These are phyloP conservation scores for Stigmatopora argus DNA, from an alignment of 2,113 vertebrate species.

Conservation along the genomic window DNA sequence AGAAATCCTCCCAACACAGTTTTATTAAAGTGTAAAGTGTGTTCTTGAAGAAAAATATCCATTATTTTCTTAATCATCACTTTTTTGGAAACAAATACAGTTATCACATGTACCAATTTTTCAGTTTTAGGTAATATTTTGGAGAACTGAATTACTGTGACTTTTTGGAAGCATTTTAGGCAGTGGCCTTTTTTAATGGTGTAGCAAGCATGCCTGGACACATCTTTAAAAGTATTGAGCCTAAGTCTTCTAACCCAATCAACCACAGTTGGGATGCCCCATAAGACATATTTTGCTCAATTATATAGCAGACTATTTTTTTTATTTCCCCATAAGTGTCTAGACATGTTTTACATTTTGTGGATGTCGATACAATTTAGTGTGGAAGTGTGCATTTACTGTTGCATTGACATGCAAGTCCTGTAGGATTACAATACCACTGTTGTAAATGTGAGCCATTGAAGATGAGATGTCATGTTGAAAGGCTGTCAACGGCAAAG, in stretches of 20 bases:
- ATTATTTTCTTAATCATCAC: too few relatives aligned
- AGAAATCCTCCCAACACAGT: too few relatives aligned
- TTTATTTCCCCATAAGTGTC: constrained; percentile 5
- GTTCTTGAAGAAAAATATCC: too few relatives aligned
- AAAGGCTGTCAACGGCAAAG: constrained; percentile 53
- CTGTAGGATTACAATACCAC: constrained; percentile 18
- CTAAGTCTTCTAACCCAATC: not conserved
- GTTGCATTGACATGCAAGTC: not conserved
- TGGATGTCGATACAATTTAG: constrained; percentile 31
- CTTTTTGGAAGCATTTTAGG: not conserved
- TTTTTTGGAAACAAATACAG: too few relatives aligned
- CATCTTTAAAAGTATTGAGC: not conserved
- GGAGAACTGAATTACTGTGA: not conserved
- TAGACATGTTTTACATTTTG: constrained; percentile 19
- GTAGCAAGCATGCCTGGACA: not conserved
- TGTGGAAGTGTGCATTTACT: constrained; percentile 11
- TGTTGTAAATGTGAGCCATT: constrained; percentile 36
- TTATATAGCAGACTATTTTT: not conserved
- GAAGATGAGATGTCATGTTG: constrained; percentile 57
- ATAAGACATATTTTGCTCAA: not conserved
- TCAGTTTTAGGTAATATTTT: not conserved
- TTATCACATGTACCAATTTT: too few relatives aligned
- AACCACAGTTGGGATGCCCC: constrained; percentile 2
- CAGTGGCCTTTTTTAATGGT: not conserved
- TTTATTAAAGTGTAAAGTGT: too few relatives aligned